Evolutionary conservation across 2,113 vertebrate genomes (phyloP), one percentile per base, ranked within the genome.

Genomic region (Pseudolaguvia tuberculata): DNA sequence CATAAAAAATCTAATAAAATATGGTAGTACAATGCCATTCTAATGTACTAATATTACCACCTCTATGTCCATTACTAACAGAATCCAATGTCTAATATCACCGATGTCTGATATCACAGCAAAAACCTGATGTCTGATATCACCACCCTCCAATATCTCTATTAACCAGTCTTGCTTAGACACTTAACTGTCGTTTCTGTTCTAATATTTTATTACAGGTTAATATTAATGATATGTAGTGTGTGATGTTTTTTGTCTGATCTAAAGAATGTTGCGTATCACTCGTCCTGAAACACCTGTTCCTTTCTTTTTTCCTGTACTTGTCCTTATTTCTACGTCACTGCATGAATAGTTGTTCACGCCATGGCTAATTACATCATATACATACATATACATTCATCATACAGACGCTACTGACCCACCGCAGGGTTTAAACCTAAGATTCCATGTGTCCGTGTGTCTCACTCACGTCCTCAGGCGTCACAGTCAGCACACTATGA

Each of bases 391-490:
- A n/a, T n/a, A n/a, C n/a, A 29, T 17, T 15, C 15, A 35, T 10
- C 57, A 42, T n/a, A 6, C 20, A 20, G 2, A 10, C 3, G 20
- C 39, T 45, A 2, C 35, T 4, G 18, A 18, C 7, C 15, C 31
- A 31, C 18, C 15, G 17, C 31, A 14, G 59, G 2, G 20, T 39
- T 35, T 62, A 35, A 62, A n/a, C 2, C 4, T 13, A 13, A 1
- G 61, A 42, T 42, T 42, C 39, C 39, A 42, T 45, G 35, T 21
- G 4, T 1, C 39, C 45, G 20, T 39, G 27, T 6, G 23, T 52
- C 47, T 53, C 23, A 74, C 81, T 82, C 62, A 82, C 81, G 56
- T 82, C 78, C 29, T 56, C 71, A 21, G 81, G 72, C n/a, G 76
- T 75, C 67, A 78, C 81, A 15, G 78, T 11, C 55, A 75, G 29